phyloP scores from a whole-genome alignment of 2,888 invertebrate genomes.

The Oscheius sp. region DNA sequence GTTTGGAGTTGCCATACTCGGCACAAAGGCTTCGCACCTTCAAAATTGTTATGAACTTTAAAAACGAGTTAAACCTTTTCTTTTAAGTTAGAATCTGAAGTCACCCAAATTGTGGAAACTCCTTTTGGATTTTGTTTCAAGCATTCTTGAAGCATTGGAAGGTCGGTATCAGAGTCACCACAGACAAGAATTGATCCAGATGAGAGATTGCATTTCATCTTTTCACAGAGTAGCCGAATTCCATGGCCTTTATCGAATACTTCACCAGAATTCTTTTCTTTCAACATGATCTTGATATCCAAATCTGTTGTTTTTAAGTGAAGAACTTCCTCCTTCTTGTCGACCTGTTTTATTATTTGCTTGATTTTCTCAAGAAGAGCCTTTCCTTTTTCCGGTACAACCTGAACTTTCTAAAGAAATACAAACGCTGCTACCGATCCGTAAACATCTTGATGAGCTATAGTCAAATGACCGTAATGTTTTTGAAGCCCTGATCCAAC shows the following conservation, averaged over 20 bases:
- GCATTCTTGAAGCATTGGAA: slow-evolving; percentile 69
- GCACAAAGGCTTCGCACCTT: slow-evolving; percentile 65
- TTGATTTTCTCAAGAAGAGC: slow-evolving; percentile 47
- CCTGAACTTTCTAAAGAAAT: no score
- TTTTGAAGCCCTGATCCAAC: slow-evolving; percentile 69
- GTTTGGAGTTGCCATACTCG: slow-evolving; percentile 60
- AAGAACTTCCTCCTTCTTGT: slow-evolving; percentile 55
- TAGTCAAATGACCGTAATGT: slow-evolving; percentile 69
- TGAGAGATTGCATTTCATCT: slow-evolving; percentile 64
- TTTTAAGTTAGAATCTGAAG: slow-evolving; percentile 51
- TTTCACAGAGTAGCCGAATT: slow-evolving; percentile 60
- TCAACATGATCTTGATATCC: slow-evolving; percentile 67
- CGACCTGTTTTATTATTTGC: slow-evolving; percentile 62
- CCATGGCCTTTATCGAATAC: slow-evolving; percentile 70
- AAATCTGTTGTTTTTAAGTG: slow-evolving; percentile 63
- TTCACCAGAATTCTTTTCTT: slow-evolving; percentile 56
- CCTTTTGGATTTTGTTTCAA: slow-evolving; percentile 59
- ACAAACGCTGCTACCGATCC: slow-evolving; percentile 33
- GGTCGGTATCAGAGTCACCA: slow-evolving; percentile 68
- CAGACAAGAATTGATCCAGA: slow-evolving; percentile 69
- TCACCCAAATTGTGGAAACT: slow-evolving; percentile 69
- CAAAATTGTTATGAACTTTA: no score
- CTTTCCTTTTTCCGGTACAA: slow-evolving; percentile 32
- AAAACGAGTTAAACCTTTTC: slow-evolving; percentile 51
- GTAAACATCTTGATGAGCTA: slow-evolving; percentile 62